Evolutionary conservation across 2,797 vertebrate genomes (phyloP), one percentile per base, ranked within the genome.

Genomic region (Malurus leucopterus): DNA sequence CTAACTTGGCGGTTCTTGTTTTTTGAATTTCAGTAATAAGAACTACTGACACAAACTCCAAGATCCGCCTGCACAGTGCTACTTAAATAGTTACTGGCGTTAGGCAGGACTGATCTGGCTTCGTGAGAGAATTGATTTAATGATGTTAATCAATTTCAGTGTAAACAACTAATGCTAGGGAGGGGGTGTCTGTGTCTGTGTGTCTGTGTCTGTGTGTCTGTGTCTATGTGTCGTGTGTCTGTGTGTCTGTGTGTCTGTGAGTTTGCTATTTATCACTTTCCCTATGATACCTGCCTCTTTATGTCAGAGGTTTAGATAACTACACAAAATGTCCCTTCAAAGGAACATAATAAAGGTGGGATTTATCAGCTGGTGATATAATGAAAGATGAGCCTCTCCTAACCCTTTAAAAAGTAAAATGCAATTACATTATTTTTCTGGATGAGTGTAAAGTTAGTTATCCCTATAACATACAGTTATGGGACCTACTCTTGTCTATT

Each of bases 51-150:
- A 4, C 8, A 11, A 62, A 24, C 50, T n/a, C n/a, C 55, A 7
- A 69, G 27, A 51, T 47, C 8, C 0, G 0, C 30, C 22, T 26
- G n/a, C 10, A 8, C 11, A 2, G 6, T 5, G 24, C 26, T 55
- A 0, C 17, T 55, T 20, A 17, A 23, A 8, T 29, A 26, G 2
- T 23, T 6, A 12, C 9, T 24, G 24, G 29, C 0, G 0, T 43
- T 30, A 58, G 36, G 23, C 26, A 29, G 58, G 30, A 5, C 41
- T 43, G 38, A 9, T 18, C 23, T 26, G 38, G 30, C 27, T 7
- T 18, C 32, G 2, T 49, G 34, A 50, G 40, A 57, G 22, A 40
- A 63, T 58, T 44, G 24, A 27, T 44, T 38, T 27, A 24, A n/a
- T 8, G 9, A 13, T 21, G 27, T 9, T 50, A 15, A 30, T n/a